Base-by-base conservation (phyloP, 2,797 vertebrate species). In the Loris lydekkerianus region DNA sequence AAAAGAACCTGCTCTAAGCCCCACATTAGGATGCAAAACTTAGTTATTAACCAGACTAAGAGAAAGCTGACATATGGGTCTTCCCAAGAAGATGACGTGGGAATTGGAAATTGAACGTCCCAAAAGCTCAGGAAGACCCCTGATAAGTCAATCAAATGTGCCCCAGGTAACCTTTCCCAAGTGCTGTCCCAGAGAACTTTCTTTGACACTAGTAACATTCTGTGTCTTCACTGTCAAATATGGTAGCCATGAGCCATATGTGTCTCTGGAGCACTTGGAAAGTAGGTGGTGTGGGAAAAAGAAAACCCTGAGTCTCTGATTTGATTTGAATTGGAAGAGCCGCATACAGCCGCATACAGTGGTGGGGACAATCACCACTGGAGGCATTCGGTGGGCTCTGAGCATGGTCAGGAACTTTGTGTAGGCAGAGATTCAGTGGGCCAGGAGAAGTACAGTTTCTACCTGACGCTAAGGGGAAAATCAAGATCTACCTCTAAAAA, bases 271-370 rank as follows among this genome's bases (percentile, higher is more conserved):
- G 69, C 9, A 21, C 53, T 49, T 75, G 60, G 67, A 58, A 84
- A 46, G 3, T n/a, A 65, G 60, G n/a, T 49, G 25, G 11, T 61
- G 7, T 83, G 25, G 69, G n/a, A 25, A 58, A 53, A 63, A 91
- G 67, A 73, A 53, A 34, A 34, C 34, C 67, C 15, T n/a, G 3
- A 53, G 58, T 86, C 93, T 40, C 40, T 40, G 40, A 40, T 40
- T 40, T 40, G 40, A 40, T 40, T 93, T 91, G 92, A 85, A 75
- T 63, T 73, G 84, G 56, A 81, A 96, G 40, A 75, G 31, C 34
- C 89, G 80, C 17, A 37, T 49, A 46, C 34, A 80, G 31, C 34
- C 89, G 80, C 17, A 37, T 49, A 46, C 34, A 80, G 34, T 34
- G 34, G 34, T 34, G 21, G 91, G 53, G 34, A 60, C 37, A 10